Base-by-base conservation (phyloP, 2,113 vertebrate species). In the Phalacrocorax carbo region DNA sequence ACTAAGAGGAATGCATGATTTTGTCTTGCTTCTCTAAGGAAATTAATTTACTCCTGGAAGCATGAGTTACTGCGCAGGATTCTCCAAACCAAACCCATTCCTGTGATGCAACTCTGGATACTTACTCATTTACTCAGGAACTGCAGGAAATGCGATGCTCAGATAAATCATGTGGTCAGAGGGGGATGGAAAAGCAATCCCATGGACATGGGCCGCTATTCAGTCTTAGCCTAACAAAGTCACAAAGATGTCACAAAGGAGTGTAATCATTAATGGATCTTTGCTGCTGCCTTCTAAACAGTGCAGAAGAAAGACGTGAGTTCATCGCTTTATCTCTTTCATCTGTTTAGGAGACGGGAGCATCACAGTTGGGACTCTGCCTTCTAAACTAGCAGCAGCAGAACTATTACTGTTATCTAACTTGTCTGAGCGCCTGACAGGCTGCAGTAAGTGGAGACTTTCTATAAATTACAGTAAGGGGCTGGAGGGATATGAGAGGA, bases 31-130 rank as follows among this genome's bases (percentile, higher is more conserved):
- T 94, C 72, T 88, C 76, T 64, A 46, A 81, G 83, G 88, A 92
- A 91, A 49, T 75, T 2, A 71, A 66, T 78, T 93, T 89, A 82
- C 55, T 92, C 25, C 32, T 48, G 80, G 90, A 84, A 93, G 57
- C 30, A 10, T 96, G 94, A 97, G 77, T 94, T 94, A 96, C 44
- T 4, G 4, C 25, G 10, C 77, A 89, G 57, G 61, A 79, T 83
- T 90, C n/a, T 85, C 62, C n/a, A 77, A 73, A 76, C 61, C 91
- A 89, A 82, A 93, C 65, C 86, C 90, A 57, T n/a, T 77, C 64
- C 62, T 80, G 69, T 57, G 62, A 46, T 52, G 57, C 30, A 48
- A 19, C 23, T 54, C 65, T 73, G 52, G 49, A 13, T 36, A 68
- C 36, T 88, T 36, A 84, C 34, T 88, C 44, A 49, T 82, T 96